Percentiles rank a stretch among this genome's conserved stretches.
phyloP scores from a whole-genome alignment of 2,113 vertebrate genomes.

The Tenebrosternarchus preto region DNA sequence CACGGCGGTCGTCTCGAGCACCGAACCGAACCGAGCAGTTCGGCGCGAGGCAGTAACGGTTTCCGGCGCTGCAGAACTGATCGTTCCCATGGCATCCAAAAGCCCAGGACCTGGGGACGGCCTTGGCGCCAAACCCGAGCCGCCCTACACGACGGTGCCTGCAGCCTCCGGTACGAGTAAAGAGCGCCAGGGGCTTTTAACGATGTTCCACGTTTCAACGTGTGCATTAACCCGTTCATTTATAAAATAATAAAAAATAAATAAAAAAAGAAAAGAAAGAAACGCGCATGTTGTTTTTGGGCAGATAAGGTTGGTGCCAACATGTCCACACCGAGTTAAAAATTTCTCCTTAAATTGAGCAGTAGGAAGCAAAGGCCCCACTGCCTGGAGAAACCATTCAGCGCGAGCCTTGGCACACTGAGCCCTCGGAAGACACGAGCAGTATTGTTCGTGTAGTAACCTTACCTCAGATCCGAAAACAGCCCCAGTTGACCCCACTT shows the following conservation, averaged over 20 bases:
- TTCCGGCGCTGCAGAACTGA: slow-evolving; percentile 3
- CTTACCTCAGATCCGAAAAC: slow-evolving; percentile 68
- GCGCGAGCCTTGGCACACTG: slow-evolving; percentile 56
- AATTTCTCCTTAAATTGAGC: not conserved
- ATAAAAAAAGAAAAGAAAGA: not conserved
- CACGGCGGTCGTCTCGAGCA: not conserved
- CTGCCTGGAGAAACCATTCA: slow-evolving; percentile 61
- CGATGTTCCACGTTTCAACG: slow-evolving; percentile 64
- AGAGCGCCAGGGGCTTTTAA: slow-evolving; percentile 67
- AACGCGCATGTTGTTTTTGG: accelerated
- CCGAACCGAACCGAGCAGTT: not conserved
- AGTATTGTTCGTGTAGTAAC: slow-evolving; percentile 65
- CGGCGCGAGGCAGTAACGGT: not conserved
- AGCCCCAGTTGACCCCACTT: slow-evolving; percentile 19
- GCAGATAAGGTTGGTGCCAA: not conserved
- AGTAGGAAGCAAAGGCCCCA: slow-evolving; percentile 62
- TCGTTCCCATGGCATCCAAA: not conserved
- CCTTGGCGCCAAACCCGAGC: slow-evolving; percentile 74
- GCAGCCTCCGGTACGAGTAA: slow-evolving; percentile 56
- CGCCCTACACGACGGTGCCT: slow-evolving; percentile 51
- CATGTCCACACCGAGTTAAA: not conserved
- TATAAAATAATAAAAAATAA: not conserved
- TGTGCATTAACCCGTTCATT: not conserved
- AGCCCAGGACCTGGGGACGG: slow-evolving; percentile 44
- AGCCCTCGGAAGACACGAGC: slow-evolving; percentile 62